Evolutionary conservation across 1,140 invertebrate genomes (phyloP).

Genomic region (Notospermus geniculatus): DNA sequence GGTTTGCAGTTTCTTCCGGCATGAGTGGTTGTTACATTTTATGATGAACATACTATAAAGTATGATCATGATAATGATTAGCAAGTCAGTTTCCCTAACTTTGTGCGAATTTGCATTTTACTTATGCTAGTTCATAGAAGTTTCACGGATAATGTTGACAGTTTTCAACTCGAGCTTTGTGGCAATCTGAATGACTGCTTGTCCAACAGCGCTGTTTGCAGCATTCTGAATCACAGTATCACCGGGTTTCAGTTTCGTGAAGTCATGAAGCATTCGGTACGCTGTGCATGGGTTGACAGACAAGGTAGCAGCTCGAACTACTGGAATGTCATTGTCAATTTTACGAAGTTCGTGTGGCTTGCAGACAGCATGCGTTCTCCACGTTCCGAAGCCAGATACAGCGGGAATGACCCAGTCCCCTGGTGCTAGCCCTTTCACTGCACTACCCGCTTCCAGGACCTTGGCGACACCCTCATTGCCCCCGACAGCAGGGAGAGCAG

Average conservation of each 20-base stretch:
- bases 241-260: constrained; percentile 73
- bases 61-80: no score
- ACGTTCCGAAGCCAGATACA: constrained; percentile 76
- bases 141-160: constrained; percentile 81
- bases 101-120: no score
- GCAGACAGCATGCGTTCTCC: constrained; percentile 74
- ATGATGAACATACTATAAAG: no score
- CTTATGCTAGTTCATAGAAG: no score
- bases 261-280: constrained; percentile 93
- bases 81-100: no score
- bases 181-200: constrained; percentile 84
- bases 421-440: constrained; percentile 64
- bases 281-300: constrained; percentile 95
- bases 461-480: constrained; percentile 93
- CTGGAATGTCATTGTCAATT: constrained; percentile 61
- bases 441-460: constrained; percentile 64
- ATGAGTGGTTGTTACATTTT: no score
- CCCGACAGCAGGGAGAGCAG: constrained; percentile 74
- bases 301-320: constrained; percentile 80
- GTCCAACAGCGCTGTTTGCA: constrained; percentile 93
- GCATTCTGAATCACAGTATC: constrained; percentile 95
- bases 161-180: constrained; percentile 70
- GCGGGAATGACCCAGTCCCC: constrained; percentile 84
- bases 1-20: no score
- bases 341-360: constrained; percentile 49